phyloP scores from a whole-genome alignment of 2,113 vertebrate genomes.

The Porphyrio hochstetteri region DNA sequence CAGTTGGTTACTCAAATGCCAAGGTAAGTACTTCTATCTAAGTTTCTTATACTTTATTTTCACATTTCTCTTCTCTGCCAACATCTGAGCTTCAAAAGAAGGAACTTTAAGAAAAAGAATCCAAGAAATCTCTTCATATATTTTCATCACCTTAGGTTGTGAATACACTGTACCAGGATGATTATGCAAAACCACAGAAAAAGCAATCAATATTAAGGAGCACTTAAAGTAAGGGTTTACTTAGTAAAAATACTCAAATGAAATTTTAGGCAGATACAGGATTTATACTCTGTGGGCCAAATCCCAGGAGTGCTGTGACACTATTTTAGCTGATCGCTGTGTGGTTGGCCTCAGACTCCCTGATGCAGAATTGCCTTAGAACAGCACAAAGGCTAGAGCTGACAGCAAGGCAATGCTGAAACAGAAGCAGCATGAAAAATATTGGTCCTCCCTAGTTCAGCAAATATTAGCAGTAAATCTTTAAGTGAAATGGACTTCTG shows the following conservation, averaged over 20 bases:
- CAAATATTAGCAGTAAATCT: slow-evolving; percentile 35
- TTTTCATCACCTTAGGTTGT: background rate
- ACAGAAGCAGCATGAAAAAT: slow-evolving; percentile 30
- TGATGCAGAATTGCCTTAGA: background rate
- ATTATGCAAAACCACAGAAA: background rate
- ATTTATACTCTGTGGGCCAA: background rate
- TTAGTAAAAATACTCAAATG: background rate
- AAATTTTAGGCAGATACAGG: background rate
- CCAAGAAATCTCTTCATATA: background rate
- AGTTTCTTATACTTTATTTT: background rate
- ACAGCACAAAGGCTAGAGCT: background rate
- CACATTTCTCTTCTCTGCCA: background rate
- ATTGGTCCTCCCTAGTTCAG: background rate
- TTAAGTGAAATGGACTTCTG: slow-evolving; percentile 9
- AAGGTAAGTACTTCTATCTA: background rate
- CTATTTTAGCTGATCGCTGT: background rate
- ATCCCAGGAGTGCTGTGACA: background rate
- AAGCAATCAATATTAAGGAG: background rate
- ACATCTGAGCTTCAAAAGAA: background rate
- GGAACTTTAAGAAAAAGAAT: background rate
- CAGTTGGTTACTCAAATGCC: background rate
- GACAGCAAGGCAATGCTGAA: slow-evolving; percentile 5
- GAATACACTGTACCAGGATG: background rate
- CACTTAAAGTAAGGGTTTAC: background rate
- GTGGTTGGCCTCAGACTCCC: background rate